These are phyloP conservation scores for Callipepla squamata DNA, from an alignment of 2,113 vertebrate species.

Conservation along the genomic window DNA sequence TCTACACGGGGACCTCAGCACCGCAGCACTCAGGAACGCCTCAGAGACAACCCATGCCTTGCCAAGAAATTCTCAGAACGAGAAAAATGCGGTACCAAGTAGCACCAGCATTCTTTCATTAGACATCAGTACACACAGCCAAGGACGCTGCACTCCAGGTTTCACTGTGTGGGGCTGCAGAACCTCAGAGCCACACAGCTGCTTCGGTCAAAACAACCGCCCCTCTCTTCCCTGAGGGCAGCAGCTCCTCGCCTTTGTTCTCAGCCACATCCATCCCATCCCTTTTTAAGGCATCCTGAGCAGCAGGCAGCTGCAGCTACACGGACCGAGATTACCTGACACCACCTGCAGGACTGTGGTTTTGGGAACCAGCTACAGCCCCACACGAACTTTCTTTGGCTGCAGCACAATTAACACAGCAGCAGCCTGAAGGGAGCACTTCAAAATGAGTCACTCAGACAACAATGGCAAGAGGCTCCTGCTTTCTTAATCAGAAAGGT, in stretches of 20 bases:
- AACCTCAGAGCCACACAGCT: not conserved
- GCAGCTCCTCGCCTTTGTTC: not conserved
- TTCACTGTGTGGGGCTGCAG: not conserved
- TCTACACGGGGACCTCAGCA: not conserved
- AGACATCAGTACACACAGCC: not conserved
- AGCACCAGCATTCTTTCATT: not conserved
- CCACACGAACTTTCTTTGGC: not conserved
- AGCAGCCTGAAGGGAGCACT: not conserved
- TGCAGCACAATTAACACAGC: not conserved
- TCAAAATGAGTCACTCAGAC: not conserved
- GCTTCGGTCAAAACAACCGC: not conserved
- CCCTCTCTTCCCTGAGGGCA: not conserved
- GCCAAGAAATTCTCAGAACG: constrained; percentile 56
- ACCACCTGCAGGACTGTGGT: accelerated
- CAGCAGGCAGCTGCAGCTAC: not conserved
- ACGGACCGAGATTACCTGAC: not conserved
- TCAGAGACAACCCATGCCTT: not conserved
- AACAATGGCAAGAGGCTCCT: not conserved
- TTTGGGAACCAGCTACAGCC: not conserved
- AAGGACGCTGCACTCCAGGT: accelerated
- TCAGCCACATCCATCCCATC: not conserved
- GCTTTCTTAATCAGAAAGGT: not conserved
- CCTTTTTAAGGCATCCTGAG: not conserved
- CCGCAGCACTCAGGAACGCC: not conserved
- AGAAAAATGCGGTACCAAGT: constrained; percentile 41